Percentiles rank a stretch among this genome's conserved stretches.
These are phyloP conservation scores for Tetranychus cinnabarinus DNA, from an alignment of 1,140 invertebrate genomes.

Conservation along the genomic window DNA sequence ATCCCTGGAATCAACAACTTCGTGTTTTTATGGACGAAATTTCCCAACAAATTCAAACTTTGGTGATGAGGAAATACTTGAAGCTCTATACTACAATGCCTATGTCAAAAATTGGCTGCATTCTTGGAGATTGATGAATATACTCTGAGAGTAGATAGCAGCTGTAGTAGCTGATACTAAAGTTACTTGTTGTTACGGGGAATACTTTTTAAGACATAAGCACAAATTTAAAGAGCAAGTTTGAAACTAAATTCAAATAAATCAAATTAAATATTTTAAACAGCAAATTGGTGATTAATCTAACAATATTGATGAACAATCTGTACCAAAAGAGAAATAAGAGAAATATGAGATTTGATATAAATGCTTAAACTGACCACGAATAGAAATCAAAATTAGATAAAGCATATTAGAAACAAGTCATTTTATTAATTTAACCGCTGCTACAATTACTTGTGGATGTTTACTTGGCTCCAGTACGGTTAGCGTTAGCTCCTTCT, in stretches of 20 bases:
- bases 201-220: constrained; percentile 96
- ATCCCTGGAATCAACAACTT: constrained; percentile 22
- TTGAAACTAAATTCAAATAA: too few relatives aligned
- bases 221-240: constrained; percentile 71
- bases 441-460: too few relatives aligned
- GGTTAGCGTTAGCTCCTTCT: neutral
- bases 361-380: too few relatives aligned
- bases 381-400: too few relatives aligned
- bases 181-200: constrained; percentile 87
- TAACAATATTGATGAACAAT: too few relatives aligned
- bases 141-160: neutral
- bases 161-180: constrained; percentile 93
- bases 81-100: constrained; percentile 93
- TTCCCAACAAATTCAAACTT: constrained; percentile 71
- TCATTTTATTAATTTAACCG: too few relatives aligned
- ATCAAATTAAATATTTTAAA: too few relatives aligned
- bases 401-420: too few relatives aligned
- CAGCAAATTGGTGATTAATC: too few relatives aligned
- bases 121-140: constrained; percentile 51
- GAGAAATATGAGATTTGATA: too few relatives aligned
- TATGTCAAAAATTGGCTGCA: constrained; percentile 72
- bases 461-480: too few relatives aligned
- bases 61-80: constrained; percentile 72
- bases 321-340: too few relatives aligned
- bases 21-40: constrained; percentile 3